These are phyloP conservation scores for Thereva nobilitata DNA, from an alignment of 2,888 invertebrate species.

Conservation along the genomic window DNA sequence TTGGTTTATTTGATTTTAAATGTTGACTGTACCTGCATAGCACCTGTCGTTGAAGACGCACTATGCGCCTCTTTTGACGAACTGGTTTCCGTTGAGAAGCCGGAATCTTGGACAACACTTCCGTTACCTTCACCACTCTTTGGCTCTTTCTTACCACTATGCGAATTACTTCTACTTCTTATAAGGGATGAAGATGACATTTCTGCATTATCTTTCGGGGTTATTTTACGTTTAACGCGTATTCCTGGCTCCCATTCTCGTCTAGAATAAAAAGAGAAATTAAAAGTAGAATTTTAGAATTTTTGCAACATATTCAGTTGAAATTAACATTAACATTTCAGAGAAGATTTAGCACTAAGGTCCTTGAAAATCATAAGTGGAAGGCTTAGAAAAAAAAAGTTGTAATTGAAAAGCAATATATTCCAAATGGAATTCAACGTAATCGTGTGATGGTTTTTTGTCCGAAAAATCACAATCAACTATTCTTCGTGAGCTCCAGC, in stretches of 20 bases:
- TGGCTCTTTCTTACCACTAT: conserved; percentile 66
- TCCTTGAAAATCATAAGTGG: too few relatives aligned
- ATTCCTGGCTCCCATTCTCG: conserved; percentile 83
- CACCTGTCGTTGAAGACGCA: conserved; percentile 67
- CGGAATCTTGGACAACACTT: conserved; percentile 78
- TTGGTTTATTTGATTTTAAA: conserved; percentile 2
- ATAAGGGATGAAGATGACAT: conserved; percentile 58
- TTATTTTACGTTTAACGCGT: conserved; percentile 69
- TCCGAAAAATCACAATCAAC: too few relatives aligned
- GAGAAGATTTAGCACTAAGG: too few relatives aligned
- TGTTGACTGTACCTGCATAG: conserved; percentile 56
- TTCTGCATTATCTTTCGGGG: conserved; percentile 48
- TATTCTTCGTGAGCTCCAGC: too few relatives aligned
- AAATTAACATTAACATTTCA: too few relatives aligned
- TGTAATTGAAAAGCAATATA: too few relatives aligned
- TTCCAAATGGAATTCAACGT: too few relatives aligned
- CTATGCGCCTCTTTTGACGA: conserved; percentile 79
- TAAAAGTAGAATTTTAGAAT: too few relatives aligned
- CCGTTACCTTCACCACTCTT: conserved; percentile 64
- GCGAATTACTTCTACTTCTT: conserved; percentile 68
- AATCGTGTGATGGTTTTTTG: too few relatives aligned
- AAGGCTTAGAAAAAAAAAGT: too few relatives aligned
- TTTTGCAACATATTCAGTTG: too few relatives aligned
- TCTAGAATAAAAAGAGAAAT: conserved; percentile 45
- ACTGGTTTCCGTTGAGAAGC: conserved; percentile 88